Base-by-base conservation (phyloP, 2,888 invertebrate genomes). In the Lithosia quadra region DNA sequence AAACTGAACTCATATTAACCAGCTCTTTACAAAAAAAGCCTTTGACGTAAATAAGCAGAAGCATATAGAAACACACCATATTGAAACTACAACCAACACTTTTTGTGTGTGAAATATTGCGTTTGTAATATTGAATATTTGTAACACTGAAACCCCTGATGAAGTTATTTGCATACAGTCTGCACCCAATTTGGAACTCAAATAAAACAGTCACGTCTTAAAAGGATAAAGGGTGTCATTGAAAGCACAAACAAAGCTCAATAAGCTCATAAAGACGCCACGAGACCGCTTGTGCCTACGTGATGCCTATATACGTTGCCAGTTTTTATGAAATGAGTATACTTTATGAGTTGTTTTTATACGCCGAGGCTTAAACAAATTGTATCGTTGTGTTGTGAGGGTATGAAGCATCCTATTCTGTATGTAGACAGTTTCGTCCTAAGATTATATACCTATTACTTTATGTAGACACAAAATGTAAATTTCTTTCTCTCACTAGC, bases 201-300 rank as follows among this genome's bases (percentile, higher is more conserved):
- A 57, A 57, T 28, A 57, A 57, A 57, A 28, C 57, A 28, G 57
- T 57, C 57, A 57, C 57, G 57, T 57, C 57, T 57, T 28, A 18
- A 57, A 57, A 57, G 57, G 57, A 57, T 57, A 57, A 24, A 57
- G 57, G 24, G 57, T 57, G 57, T 57, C 57, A 57, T 57, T 57
- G 57, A 57, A 57, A 28, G 24, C 57, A 57, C 28, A 57, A 57
- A 57, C 57, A 57, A 57, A 57, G 28, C 57, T 57, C 18, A 28
- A 28, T 57, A 57, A 28, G 24, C 57, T 28, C 57, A 57, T 57
- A 57, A 57, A 57, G 57, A 57, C 57, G 57, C 57, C 57, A 57
- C 57, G 55, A 56, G 55, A 24, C 55, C 21, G 55, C 24, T 28
- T 18, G 18, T 18, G 57, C 57, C 24, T 57, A 57, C 57, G 57